phyloP scores from a whole-genome alignment of 2,888 invertebrate species.

The Synanthedon myopaeformis region DNA sequence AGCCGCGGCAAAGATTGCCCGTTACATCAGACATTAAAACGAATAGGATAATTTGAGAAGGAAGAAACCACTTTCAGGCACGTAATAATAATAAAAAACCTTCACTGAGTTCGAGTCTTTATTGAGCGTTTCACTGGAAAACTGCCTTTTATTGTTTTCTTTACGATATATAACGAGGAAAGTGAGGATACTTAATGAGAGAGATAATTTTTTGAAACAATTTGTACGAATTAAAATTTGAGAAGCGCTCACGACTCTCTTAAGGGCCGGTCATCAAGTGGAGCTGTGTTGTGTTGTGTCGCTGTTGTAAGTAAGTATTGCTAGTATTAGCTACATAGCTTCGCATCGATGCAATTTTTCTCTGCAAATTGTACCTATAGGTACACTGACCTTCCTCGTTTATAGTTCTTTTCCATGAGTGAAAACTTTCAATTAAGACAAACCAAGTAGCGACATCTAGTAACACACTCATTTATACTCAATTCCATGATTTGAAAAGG shows the following conservation, averaged over 20 bases:
- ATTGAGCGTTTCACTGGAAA: conserved; percentile 3
- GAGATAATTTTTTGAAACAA: not conserved
- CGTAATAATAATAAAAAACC: conserved; percentile 28
- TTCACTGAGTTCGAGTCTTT: conserved; percentile 1
- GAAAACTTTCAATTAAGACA: too few relatives aligned
- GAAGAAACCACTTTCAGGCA: conserved; percentile 14
- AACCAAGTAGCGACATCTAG: too few relatives aligned
- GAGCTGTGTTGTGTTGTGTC: too few relatives aligned
- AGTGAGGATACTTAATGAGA: conserved; percentile 1
- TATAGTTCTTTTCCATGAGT: too few relatives aligned
- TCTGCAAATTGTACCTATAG: too few relatives aligned
- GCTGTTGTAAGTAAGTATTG: too few relatives aligned
- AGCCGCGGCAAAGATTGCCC: conserved; percentile 9
- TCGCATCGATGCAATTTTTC: too few relatives aligned
- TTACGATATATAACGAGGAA: conserved; percentile 1
- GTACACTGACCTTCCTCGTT: too few relatives aligned
- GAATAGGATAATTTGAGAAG: conserved; percentile 26
- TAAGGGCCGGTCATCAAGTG: too few relatives aligned
- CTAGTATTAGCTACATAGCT: too few relatives aligned
- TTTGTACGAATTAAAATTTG: not conserved
- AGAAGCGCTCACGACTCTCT: not conserved
- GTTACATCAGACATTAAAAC: conserved; percentile 20
- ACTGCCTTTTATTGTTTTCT: conserved; percentile 7
- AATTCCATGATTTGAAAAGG: too few relatives aligned
- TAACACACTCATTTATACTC: too few relatives aligned